Evolutionary conservation across 2,113 vertebrate species (phyloP).

Genomic region (Alexandromys fortis): DNA sequence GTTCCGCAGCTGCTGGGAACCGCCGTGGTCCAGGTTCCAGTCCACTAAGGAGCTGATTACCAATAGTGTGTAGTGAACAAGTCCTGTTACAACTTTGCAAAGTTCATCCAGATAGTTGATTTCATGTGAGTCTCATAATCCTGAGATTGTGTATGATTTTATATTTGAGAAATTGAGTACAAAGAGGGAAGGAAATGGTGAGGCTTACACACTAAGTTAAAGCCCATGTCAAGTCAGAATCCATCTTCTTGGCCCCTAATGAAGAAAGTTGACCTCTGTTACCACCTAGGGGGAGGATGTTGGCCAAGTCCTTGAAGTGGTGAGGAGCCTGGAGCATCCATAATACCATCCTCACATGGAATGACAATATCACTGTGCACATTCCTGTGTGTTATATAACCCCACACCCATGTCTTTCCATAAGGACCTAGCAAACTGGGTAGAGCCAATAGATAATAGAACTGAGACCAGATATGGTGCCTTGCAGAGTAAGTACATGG

Average conservation of each 20-base stretch:
- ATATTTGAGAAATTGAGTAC: neutral
- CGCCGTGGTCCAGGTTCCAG: neutral
- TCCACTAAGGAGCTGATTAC: neutral
- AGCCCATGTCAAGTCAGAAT: neutral
- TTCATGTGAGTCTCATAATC: constrained; percentile 5
- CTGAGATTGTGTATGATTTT: neutral
- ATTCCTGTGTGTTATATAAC: neutral
- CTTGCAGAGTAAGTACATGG: constrained; percentile 73
- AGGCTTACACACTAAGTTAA: neutral
- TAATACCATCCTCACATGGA: neutral
- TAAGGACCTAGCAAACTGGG: constrained; percentile 82
- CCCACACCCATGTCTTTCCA: constrained; percentile 63
- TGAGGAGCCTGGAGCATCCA: neutral
- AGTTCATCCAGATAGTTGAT: neutral
- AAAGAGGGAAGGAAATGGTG: neutral
- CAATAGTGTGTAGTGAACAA: neutral
- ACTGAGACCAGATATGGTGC: constrained; percentile 79
- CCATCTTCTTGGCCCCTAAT: neutral
- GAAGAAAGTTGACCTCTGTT: no score
- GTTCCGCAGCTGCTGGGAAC: neutral
- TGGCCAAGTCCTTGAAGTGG: neutral
- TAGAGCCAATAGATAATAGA: constrained; percentile 81
- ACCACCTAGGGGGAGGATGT: neutral
- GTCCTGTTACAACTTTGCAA: neutral
- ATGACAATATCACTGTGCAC: neutral